A percentile compares a stretch with the other conserved stretches of the same genome.
Evolutionary conservation across 2,888 invertebrate species (phyloP).

Genomic region (Drosophila vallismaia): DNA sequence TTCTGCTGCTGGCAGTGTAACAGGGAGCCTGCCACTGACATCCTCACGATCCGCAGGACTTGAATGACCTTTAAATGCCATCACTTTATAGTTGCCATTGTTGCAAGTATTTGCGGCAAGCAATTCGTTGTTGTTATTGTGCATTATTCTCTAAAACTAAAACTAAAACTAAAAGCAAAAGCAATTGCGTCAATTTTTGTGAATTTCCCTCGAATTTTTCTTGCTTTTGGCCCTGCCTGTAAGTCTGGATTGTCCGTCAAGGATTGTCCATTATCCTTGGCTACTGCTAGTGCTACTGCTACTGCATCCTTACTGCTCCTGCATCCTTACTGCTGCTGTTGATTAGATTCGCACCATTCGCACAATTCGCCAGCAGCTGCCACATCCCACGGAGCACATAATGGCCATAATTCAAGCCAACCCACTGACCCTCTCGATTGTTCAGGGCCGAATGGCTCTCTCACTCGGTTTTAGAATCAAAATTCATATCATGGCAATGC

Average conservation of each 20-base stretch:
- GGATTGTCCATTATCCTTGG: constrained; percentile 32
- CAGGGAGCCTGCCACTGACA: constrained; percentile 24
- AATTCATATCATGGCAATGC: constrained; percentile 43
- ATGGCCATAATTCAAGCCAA: constrained; percentile 36
- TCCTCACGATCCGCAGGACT: constrained; percentile 23
- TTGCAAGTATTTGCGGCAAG: constrained; percentile 15
- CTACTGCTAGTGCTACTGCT: constrained; percentile 14
- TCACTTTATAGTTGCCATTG: constrained; percentile 24
- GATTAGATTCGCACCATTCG: constrained; percentile 30
- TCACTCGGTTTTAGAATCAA: constrained; percentile 26
- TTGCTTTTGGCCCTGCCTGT: constrained; percentile 12
- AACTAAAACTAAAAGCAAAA: constrained; percentile 7
- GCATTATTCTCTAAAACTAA: constrained; percentile 13
- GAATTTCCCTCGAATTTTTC: not conserved
- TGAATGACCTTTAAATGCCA: not conserved
- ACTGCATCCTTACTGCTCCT: constrained; percentile 2
- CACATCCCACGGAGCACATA: constrained; percentile 20
- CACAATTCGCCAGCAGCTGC: constrained; percentile 10
- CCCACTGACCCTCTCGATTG: constrained; percentile 15
- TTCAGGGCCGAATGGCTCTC: constrained; percentile 13
- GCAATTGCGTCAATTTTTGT: constrained; percentile 3
- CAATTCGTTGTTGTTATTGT: constrained; percentile 25
- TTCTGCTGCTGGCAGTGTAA: constrained; percentile 14
- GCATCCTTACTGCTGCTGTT: constrained; percentile 8
- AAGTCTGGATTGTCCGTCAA: constrained; percentile 21